Conservation (phyloP, 2,113 vertebrate genomes). For the Mola mola region DNA sequence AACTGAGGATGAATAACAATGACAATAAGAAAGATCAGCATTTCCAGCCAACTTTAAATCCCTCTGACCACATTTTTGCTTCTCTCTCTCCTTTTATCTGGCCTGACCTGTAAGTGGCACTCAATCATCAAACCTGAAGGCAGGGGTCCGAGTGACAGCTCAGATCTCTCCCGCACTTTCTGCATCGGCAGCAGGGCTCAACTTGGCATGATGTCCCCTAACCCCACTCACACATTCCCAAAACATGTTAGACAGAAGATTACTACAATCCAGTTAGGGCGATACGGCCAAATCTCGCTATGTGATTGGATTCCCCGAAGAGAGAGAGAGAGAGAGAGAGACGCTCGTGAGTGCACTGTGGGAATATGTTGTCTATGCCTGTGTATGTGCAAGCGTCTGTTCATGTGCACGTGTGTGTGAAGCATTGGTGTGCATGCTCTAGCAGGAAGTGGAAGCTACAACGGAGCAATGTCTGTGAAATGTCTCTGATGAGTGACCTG, state of each 20-base stretch:
- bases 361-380: conserved; percentile 36
- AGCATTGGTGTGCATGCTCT: conserved; percentile 18
- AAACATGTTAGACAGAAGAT: conserved; percentile 79
- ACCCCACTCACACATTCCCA: conserved; percentile 74
- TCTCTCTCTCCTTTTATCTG: conserved; percentile 6
- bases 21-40: conserved; percentile 4
- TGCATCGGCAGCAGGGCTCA: conserved; percentile 70
- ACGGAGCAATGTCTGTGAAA: conserved; percentile 58
- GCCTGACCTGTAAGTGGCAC: conserved; percentile 40
- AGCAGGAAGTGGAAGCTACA: conserved; percentile 47
- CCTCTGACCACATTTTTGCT: conserved; percentile 8
- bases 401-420: conserved; percentile 14
- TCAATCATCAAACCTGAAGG: conserved; percentile 60
- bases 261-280: conserved; percentile 81
- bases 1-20: conserved; percentile 20
- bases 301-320: conserved; percentile 76
- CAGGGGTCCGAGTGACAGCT: conserved; percentile 65
- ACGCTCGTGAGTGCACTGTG: conserved; percentile 48
- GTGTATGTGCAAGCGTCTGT: conserved; percentile 4
- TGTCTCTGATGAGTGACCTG: conserved; percentile 68
- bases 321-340: conserved; percentile 54
- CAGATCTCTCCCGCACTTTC: conserved; percentile 61
- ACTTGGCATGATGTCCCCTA: conserved; percentile 73
- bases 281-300: conserved; percentile 75
- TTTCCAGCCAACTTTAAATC: conserved; percentile 17